A percentile compares a stretch with the other conserved stretches of the same genome.
These are phyloP conservation scores for Cebus imitator DNA, from an alignment of 2,113 vertebrate species.

Conservation along the genomic window DNA sequence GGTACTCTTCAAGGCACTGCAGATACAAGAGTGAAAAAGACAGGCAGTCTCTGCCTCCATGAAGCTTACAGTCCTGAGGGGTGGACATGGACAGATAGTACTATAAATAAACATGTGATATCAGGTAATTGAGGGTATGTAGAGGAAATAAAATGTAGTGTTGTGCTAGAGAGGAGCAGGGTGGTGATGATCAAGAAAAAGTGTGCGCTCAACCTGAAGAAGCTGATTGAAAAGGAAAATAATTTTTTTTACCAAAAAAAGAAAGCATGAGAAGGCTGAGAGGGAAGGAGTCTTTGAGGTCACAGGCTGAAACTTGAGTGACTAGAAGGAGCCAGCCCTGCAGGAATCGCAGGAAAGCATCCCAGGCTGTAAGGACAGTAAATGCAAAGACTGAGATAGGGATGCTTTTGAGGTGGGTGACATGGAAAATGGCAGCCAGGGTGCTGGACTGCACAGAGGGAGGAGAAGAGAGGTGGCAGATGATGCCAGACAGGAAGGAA, in stretches of 20 bases:
- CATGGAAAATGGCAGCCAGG: not conserved
- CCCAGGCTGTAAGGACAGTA: not conserved
- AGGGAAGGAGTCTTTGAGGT: not conserved
- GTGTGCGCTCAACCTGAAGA: not conserved
- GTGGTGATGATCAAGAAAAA: not conserved
- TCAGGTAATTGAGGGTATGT: not conserved
- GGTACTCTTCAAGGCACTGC: not conserved
- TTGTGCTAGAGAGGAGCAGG: not conserved
- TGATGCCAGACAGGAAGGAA: not conserved
- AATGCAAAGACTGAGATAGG: not conserved
- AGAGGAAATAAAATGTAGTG: not conserved
- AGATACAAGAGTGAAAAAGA: not conserved
- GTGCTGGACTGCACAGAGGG: not conserved
- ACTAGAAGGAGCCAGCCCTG: not conserved
- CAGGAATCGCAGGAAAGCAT: too few relatives aligned
- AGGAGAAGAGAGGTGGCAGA: not conserved
- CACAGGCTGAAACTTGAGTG: not conserved
- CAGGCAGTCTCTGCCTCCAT: not conserved
- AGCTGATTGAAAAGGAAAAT: too few relatives aligned
- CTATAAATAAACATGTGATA: not conserved
- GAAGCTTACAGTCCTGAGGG: not conserved
- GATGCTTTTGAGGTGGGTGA: not conserved
- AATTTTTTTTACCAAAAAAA: too few relatives aligned
- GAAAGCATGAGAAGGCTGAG: not conserved
- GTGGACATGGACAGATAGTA: not conserved